phyloP scores from a whole-genome alignment of 2,888 invertebrate genomes.

The Leucophenga montana region DNA sequence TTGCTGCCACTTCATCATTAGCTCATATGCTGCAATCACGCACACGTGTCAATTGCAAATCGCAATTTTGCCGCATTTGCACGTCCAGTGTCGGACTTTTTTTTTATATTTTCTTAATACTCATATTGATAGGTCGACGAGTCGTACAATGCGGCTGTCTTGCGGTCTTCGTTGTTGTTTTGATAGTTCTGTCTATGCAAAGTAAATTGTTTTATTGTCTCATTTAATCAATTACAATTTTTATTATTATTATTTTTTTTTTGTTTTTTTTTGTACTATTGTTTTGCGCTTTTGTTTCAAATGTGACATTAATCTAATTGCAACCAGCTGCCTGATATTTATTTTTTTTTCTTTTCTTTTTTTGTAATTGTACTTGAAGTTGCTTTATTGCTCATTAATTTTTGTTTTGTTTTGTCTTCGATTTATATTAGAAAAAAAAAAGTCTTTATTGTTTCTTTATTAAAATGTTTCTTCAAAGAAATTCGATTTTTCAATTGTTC shows the following conservation, averaged over 20 bases:
- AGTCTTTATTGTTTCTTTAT: no score
- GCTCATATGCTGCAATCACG: conserved; percentile 3
- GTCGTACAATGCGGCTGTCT: no score
- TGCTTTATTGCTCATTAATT: conserved; percentile 33
- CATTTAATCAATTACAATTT: conserved; percentile 21
- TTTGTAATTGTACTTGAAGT: conserved; percentile 53
- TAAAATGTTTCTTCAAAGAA: no score
- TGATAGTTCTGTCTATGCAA: neutral
- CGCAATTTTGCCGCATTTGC: conserved; percentile 51
- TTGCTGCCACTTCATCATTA: conserved; percentile 12
- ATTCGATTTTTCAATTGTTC: neutral
- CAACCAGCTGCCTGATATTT: conserved; percentile 54
- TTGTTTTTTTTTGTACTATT: neutral
- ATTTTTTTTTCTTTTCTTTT: neutral
- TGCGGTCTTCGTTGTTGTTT: conserved; percentile 34
- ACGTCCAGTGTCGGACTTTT: conserved; percentile 44
- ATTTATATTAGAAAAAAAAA: conserved; percentile 26
- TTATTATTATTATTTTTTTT: neutral
- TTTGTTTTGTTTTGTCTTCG: conserved; percentile 21
- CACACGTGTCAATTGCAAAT: conserved; percentile 61
- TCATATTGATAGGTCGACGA: no score
- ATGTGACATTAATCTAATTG: conserved; percentile 60
- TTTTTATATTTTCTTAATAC: no score
- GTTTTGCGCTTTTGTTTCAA: neutral
- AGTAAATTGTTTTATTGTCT: neutral